Conservation (phyloP, 2,888 invertebrate genomes). For the Nebria salina region DNA sequence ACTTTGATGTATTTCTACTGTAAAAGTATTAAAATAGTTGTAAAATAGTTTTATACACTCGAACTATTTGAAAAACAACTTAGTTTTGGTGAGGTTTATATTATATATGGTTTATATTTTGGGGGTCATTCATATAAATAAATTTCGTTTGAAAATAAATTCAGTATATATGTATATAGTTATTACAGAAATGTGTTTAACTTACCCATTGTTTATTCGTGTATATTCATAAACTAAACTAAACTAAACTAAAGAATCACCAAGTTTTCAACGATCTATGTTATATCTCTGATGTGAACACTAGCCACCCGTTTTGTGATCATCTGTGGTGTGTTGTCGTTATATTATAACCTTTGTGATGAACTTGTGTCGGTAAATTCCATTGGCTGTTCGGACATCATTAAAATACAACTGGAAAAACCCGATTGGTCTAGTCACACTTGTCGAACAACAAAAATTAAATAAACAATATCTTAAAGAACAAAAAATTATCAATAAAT, state of each 20-base stretch:
- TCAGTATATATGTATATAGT: background rate
- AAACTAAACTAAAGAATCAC: background rate
- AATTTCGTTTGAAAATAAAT: background rate
- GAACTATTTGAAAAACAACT: too few relatives aligned
- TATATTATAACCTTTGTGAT: slow-evolving; percentile 42
- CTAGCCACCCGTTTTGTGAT: background rate
- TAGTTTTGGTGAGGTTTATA: too few relatives aligned
- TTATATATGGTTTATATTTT: too few relatives aligned
- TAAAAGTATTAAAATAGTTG: too few relatives aligned
- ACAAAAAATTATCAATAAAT: background rate
- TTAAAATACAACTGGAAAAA: slow-evolving; percentile 31
- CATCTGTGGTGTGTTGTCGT: slow-evolving; percentile 9
- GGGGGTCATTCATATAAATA: too few relatives aligned
- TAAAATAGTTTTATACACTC: too few relatives aligned
- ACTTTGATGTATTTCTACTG: too few relatives aligned
- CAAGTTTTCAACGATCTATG: background rate
- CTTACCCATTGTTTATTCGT: background rate
- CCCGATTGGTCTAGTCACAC: slow-evolving; percentile 24
- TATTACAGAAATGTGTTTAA: background rate
- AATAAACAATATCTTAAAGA: background rate
- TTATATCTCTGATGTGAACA: background rate
- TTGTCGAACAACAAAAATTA: slow-evolving; percentile 15
- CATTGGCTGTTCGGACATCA: slow-evolving; percentile 35
- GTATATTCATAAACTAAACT: background rate
- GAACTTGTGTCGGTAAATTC: slow-evolving; percentile 21